Evolutionary conservation across 2,113 vertebrate species (phyloP).

Genomic region (Corydoras maculifer): DNA sequence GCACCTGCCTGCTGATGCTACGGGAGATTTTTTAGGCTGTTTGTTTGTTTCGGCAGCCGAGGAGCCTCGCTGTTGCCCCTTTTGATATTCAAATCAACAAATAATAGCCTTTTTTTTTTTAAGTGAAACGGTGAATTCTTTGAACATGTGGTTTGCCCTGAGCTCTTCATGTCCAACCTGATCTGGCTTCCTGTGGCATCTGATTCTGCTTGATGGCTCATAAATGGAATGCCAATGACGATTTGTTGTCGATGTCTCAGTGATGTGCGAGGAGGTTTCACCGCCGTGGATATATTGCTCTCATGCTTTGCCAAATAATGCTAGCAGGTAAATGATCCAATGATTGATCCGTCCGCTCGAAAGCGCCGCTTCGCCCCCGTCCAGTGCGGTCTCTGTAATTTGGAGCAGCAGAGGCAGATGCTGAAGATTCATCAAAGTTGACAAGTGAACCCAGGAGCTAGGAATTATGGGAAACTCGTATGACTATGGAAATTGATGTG

Average conservation of each 20-base stretch:
- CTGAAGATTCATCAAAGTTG: slow-evolving; percentile 83
- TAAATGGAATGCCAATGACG: slow-evolving; percentile 93
- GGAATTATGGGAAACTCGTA: slow-evolving; percentile 69
- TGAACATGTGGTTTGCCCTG: slow-evolving; percentile 77
- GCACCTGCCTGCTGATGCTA: slow-evolving; percentile 94
- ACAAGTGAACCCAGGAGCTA: slow-evolving; percentile 81
- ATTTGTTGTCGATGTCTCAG: slow-evolving; percentile 83
- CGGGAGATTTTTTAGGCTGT: slow-evolving; percentile 74
- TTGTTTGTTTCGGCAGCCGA: slow-evolving; percentile 68
- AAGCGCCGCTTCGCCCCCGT: slow-evolving; percentile 62
- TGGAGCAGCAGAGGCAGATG: slow-evolving; percentile 75
- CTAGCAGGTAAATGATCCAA: slow-evolving; percentile 84
- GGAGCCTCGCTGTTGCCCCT: slow-evolving; percentile 78
- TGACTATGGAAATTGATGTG: slow-evolving; percentile 76
- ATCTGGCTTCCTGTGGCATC: slow-evolving; percentile 77
- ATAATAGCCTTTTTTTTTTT: slow-evolving; percentile 70
- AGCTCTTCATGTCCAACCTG: slow-evolving; percentile 80
- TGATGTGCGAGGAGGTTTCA: slow-evolving; percentile 72
- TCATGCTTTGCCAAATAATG: slow-evolving; percentile 75
- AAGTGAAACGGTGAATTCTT: slow-evolving; percentile 59
- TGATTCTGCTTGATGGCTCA: slow-evolving; percentile 90
- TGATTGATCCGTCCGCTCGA: slow-evolving; percentile 81
- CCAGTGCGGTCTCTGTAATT: slow-evolving; percentile 58
- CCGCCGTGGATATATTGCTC: slow-evolving; percentile 69
- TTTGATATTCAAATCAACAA: slow-evolving; percentile 99